Percentiles rank a stretch among this genome's conserved stretches.
phyloP scores from a whole-genome alignment of 2,888 invertebrate genomes.

The Andrena fulva region DNA sequence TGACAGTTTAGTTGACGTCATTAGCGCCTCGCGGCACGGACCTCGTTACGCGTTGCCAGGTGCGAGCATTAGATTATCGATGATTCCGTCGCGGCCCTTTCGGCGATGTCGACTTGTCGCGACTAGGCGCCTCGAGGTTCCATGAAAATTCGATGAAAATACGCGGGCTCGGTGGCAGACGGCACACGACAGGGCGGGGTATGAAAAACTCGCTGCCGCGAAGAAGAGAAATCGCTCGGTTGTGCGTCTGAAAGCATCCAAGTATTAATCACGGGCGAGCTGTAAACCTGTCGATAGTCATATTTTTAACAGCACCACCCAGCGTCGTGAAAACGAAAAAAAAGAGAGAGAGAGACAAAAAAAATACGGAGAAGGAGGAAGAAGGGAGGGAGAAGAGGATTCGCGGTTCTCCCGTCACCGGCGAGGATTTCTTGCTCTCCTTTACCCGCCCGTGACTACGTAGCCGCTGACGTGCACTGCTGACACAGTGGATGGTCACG shows the following conservation, averaged over 20 bases:
- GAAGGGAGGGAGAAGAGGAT: neutral
- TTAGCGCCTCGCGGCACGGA: slow-evolving; percentile 57
- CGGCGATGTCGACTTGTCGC: neutral
- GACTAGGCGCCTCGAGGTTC: neutral
- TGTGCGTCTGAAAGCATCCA: slow-evolving; percentile 17
- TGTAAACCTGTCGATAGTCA: slow-evolving; percentile 35
- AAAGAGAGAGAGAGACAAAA: too few relatives aligned
- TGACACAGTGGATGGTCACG: slow-evolving; percentile 66
- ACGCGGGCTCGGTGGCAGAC: neutral
- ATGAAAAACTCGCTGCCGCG: slow-evolving; percentile 2
- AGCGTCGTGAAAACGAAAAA: slow-evolving; percentile 4
- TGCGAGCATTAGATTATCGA: slow-evolving; percentile 53
- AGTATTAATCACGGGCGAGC: slow-evolving; percentile 16
- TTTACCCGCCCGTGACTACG: slow-evolving; percentile 44
- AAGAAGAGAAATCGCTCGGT: slow-evolving; percentile 26
- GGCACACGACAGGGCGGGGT: neutral
- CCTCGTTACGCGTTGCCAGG: slow-evolving; percentile 57
- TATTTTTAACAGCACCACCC: slow-evolving; percentile 32
- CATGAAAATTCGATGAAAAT: neutral
- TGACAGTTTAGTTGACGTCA: slow-evolving; percentile 64
- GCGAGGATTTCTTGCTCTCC: slow-evolving; percentile 43
- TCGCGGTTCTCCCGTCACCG: slow-evolving; percentile 29
- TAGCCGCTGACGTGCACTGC: slow-evolving; percentile 63
- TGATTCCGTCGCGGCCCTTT: slow-evolving; percentile 14
- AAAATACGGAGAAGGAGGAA: neutral